Evolutionary conservation across 2,113 vertebrate genomes (phyloP).

Genomic region (Thomomys bottae): DNA sequence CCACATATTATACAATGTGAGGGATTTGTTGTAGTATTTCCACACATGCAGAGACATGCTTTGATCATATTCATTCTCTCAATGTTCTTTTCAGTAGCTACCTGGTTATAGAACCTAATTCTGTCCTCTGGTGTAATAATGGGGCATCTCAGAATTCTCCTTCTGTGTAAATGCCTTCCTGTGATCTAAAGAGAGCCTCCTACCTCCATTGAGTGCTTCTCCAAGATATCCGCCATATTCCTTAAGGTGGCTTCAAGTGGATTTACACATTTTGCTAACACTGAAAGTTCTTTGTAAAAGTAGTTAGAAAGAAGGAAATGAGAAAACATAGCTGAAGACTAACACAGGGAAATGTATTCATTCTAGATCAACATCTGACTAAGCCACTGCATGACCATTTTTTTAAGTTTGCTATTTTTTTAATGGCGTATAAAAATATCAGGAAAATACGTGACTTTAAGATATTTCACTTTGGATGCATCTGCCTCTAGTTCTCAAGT

Average conservation of each 20-base stretch:
- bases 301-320: constrained; percentile 1
- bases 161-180: background rate
- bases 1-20: too few species aligned
- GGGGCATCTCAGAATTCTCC: background rate
- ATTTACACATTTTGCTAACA: background rate
- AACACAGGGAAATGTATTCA: background rate
- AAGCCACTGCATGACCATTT: background rate
- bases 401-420: constrained; percentile 17
- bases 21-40: too few species aligned
- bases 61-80: too few species aligned
- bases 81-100: too few species aligned
- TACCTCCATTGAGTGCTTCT: background rate
- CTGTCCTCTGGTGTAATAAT: background rate
- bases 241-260: background rate
- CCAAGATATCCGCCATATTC: background rate
- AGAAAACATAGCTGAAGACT: background rate
- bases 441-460: background rate
- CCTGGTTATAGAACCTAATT: background rate
- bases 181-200: background rate
- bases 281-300: background rate
- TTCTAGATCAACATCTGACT: background rate
- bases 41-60: too few species aligned
- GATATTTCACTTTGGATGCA: background rate
- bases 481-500: background rate
- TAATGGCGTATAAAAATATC: background rate